Conservation (phyloP, 2,797 vertebrate genomes). For the Sebastes taczanowskii region DNA sequence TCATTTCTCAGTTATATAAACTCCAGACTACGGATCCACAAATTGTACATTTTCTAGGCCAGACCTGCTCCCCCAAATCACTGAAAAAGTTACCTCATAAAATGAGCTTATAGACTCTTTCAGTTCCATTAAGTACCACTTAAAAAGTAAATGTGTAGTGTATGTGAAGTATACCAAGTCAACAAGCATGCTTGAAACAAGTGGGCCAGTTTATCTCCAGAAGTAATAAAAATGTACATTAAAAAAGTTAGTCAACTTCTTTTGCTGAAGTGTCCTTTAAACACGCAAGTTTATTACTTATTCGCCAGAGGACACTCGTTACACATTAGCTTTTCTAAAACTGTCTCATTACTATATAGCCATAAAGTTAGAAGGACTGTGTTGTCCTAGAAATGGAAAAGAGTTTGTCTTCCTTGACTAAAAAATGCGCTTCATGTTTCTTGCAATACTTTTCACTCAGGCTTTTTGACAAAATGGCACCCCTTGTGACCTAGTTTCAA, state of each 20-base stretch:
- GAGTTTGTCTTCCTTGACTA: constrained; percentile 26
- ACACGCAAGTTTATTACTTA: neutral
- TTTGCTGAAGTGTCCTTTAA: neutral
- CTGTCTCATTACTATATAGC: neutral
- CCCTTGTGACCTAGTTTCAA: constrained; percentile 66
- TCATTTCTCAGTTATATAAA: neutral
- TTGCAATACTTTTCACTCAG: constrained; percentile 60
- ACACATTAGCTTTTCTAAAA: constrained; percentile 8
- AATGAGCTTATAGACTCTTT: neutral
- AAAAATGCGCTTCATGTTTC: constrained; percentile 53
- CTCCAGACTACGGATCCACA: neutral
- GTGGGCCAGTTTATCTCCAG: neutral
- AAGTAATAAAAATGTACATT: constrained; percentile 14
- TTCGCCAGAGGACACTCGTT: constrained; percentile 15
- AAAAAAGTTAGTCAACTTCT: constrained; percentile 5
- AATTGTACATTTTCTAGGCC: neutral
- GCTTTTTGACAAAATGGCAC: constrained; percentile 63
- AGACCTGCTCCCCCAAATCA: constrained; percentile 5
- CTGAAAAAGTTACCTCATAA: neutral
- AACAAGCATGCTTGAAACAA: constrained; percentile 19
- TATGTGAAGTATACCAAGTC: constrained; percentile 20
- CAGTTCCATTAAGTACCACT: constrained; percentile 4
- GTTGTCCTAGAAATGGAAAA: constrained; percentile 50
- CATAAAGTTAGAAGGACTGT: constrained; percentile 1
- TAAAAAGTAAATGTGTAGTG: constrained; percentile 2